Evolutionary conservation across 2,797 vertebrate species (phyloP).

Genomic region (Okamejei kenojei): DNA sequence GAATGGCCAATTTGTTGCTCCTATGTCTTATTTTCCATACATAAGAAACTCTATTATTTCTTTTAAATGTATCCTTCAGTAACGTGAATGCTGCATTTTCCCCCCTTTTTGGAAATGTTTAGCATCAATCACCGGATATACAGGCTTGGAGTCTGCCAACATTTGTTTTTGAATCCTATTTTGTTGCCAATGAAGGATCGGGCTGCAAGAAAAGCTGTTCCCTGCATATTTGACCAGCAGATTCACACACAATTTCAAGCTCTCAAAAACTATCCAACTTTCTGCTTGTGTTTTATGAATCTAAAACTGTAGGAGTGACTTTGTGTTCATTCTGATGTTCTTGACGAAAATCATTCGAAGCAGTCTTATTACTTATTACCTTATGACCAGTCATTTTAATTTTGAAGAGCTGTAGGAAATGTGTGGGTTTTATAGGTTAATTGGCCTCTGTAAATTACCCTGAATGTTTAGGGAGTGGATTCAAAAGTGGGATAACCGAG

Average conservation of each 20-base stretch:
- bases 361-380: neutral
- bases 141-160: neutral
- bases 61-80: neutral
- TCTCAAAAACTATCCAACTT: neutral
- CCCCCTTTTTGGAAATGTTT: neutral
- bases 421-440: no score
- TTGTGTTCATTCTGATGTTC: neutral
- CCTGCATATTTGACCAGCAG: neutral
- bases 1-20: neutral
- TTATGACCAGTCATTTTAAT: neutral
- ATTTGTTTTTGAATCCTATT: neutral
- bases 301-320: neutral
- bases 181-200: neutral
- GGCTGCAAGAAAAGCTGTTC: neutral
- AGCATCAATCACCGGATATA: neutral
- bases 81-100: neutral
- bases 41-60: neutral
- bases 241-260: neutral
- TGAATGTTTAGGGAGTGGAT: no score
- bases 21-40: neutral
- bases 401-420: neutral
- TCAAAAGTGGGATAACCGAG: no score
- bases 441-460: no score
- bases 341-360: neutral
- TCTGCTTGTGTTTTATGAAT: neutral